Base-by-base conservation (phyloP, 2,113 vertebrate genomes). In the Gobiocypris rarus region DNA sequence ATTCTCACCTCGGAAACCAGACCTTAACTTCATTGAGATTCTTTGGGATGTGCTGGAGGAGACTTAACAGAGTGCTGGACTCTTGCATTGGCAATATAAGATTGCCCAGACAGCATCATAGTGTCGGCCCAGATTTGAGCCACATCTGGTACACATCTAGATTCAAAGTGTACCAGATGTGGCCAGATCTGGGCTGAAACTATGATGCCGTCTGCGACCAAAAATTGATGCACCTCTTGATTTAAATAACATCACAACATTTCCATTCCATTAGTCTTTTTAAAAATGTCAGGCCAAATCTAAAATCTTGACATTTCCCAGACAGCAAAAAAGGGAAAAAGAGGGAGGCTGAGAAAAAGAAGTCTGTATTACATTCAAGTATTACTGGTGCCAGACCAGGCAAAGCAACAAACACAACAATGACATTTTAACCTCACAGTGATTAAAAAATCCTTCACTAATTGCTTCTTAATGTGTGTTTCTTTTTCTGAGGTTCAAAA, bases 291-390 rank as follows among this genome's bases (percentile, higher is more conserved):
- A 9, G 19, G 31, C 41, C 13, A 58, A 58, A 75, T 65, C n/a
- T 67, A 22, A 31, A 73, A 54, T 75, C 65, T n/a, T 56, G 24
- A 26, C 41, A 24, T 41, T 22, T 24, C 28, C 50, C 45, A 76
- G 54, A 59, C 19, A 77, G 38, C 31, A 71, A 58, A 58, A 74
- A 14, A 8, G 3, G n/a, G 26, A 9, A 83, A 79, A 85, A 70
- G 69, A 84, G 45, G 69, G 41, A 48, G 24, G 45, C 82, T 69
- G 78, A 73, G 50, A 52, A 80, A 67, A 54, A 70, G 38, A 83
- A 22, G 34, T 61, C 89, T 92, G 91, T 93, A 89, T 91, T 86
- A 81, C 89, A 89, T 92, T 92, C 90, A 91, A 70, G 69, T 90
- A 91, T 84, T 88, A 76, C 88, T 86, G 88, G 89, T 91, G 67